Evolutionary conservation across 2,113 vertebrate genomes (phyloP), one percentile per base, ranked within the genome.

Genomic region (Solenodon paradoxus): DNA sequence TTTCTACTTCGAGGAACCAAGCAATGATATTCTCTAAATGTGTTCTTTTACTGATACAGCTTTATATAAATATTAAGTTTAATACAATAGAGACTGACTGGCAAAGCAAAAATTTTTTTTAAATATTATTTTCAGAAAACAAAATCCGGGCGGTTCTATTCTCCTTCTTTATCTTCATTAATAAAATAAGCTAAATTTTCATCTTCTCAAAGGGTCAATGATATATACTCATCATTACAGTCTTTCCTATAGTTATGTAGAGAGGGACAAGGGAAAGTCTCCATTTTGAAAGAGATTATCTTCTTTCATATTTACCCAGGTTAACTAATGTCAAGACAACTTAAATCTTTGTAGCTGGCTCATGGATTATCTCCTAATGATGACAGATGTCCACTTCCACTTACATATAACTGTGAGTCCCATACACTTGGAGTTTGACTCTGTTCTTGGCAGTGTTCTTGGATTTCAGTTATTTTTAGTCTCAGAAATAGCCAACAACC

Each of bases 261-360:
- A 95, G 15, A 83, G 40, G 42, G 35, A 84, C 30, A 80, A 90
- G 53, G 74, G 16, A 35, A 57, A 92, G 45, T 13, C 88, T 85
- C 30, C 55, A 61, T 35, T 72, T 82, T n/a, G 49, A 88, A 77
- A 71, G 92, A 89, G 53, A 72, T 13, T 75, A 49, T 92, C 82
- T 57, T 83, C 79, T 83, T 68, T 92, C 24, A 35, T 26, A 22
- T 78, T 64, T 82, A 93, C 59, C 53, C 64, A 72, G 77, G 72
- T 72, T 81, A 96, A n/a, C 40, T 85, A 16, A 74, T 86, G 88
- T 95, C 88, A 88, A 92, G 94, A 91, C 49, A 92, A 95, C 32
- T 82, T 64, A 82, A 42, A 92, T 74, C 83, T 93, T 47, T 69
- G 45, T 35, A 75, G 88, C 86, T 90, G 75, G 69, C 64, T n/a